Percentiles rank a stretch among this genome's conserved stretches.
Conservation (phyloP, 2,888 invertebrate genomes). For the Atethmia centrago region DNA sequence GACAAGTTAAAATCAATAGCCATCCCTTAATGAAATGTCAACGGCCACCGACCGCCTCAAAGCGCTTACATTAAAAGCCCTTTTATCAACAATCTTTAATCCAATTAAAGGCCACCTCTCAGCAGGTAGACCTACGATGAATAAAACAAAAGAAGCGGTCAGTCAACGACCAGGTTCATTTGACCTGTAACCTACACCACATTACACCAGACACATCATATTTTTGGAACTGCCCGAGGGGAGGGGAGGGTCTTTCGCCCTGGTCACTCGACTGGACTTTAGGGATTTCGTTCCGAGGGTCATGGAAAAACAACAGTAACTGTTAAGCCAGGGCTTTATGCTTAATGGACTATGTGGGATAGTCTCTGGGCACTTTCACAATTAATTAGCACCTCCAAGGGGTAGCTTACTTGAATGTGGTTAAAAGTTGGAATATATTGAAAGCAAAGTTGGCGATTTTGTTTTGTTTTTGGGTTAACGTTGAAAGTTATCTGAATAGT, state of each 20-base stretch:
- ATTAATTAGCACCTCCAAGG: constrained; percentile 86
- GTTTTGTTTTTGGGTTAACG: constrained; percentile 47
- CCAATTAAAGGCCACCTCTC: constrained; percentile 86
- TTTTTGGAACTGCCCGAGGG: constrained; percentile 41
- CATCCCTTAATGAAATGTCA: constrained; percentile 84
- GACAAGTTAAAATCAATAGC: constrained; percentile 78
- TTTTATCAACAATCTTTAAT: constrained; percentile 88
- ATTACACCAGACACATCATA: constrained; percentile 47
- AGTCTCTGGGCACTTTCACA: constrained; percentile 80
- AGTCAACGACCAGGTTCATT: constrained; percentile 67
- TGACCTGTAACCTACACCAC: constrained; percentile 66
- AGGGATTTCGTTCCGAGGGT: constrained; percentile 83
- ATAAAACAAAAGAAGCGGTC: constrained; percentile 85
- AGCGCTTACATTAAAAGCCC: constrained; percentile 83
- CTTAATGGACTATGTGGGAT: constrained; percentile 85
- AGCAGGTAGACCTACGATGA: constrained; percentile 82
- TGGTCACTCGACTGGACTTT: constrained; percentile 81
- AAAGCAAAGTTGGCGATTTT: constrained; percentile 68
- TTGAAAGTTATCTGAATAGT: constrained; percentile 57
- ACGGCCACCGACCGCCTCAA: constrained; percentile 69
- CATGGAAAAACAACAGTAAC: constrained; percentile 82
- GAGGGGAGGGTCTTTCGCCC: constrained; percentile 53
- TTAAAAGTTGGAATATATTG: constrained; percentile 70
- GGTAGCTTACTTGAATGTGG: constrained; percentile 71
- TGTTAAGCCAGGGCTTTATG: constrained; percentile 81